Percentiles rank a stretch among this genome's conserved stretches.
Conservation (phyloP, 2,797 vertebrate species). For the Champsocephalus esox region DNA sequence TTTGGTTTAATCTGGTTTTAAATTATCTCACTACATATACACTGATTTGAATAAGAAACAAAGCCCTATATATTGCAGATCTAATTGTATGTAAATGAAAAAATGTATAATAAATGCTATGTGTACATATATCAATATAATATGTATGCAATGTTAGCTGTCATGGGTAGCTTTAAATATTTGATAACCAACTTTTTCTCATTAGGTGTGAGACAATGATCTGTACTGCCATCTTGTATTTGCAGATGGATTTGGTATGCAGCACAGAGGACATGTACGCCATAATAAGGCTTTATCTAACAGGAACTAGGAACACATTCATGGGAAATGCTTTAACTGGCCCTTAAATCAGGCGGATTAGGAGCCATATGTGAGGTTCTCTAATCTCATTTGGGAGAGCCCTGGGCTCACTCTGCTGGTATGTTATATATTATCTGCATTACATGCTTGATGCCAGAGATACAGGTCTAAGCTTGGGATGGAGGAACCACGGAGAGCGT, state of each 20-base stretch:
- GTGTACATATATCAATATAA: not conserved
- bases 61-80: too few species aligned
- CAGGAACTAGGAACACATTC: slow-evolving; percentile 71
- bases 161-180: not conserved
- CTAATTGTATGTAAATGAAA: not conserved
- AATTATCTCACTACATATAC: too few species aligned
- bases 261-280: not conserved
- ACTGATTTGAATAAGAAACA: too few species aligned
- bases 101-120: not conserved
- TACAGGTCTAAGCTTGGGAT: slow-evolving; percentile 7
- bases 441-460: slow-evolving; percentile 49
- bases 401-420: slow-evolving; percentile 55
- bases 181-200: not conserved
- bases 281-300: slow-evolving; percentile 62
- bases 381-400: slow-evolving; percentile 75
- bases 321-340: slow-evolving; percentile 74
- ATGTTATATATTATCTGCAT: slow-evolving; percentile 77
- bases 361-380: slow-evolving; percentile 76
- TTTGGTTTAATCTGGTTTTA: too few species aligned
- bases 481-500: not conserved
- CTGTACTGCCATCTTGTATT: not conserved
- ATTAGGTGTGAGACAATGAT: not conserved
- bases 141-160: not conserved
- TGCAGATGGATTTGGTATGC: slow-evolving; percentile 8
- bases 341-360: slow-evolving; percentile 80